These are phyloP conservation scores for Procavia capensis DNA, from an alignment of 2,113 vertebrate species.

Conservation along the genomic window DNA sequence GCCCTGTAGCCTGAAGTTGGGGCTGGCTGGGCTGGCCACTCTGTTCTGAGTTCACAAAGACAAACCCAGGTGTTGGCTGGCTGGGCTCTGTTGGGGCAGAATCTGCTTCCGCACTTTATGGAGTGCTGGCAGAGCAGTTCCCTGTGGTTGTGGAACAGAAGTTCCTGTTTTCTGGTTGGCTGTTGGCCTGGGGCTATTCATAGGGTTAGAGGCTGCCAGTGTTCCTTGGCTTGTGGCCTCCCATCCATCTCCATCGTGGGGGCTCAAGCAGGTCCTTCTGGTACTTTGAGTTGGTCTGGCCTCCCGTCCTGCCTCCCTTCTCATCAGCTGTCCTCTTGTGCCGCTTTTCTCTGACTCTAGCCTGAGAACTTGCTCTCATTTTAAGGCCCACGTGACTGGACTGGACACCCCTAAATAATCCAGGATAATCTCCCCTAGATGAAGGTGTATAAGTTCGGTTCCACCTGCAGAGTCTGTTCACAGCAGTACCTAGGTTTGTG, in stretches of 20 bases:
- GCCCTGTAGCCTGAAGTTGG: background rate
- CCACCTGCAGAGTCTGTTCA: background rate
- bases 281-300: background rate
- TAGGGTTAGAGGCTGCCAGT: background rate
- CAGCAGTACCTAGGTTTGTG: background rate
- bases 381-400: background rate
- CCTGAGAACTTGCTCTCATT: background rate
- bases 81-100: background rate
- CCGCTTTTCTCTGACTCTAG: background rate
- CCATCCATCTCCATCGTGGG: background rate
- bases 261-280: background rate
- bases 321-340: background rate
- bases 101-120: background rate
- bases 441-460: background rate
- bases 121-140: background rate
- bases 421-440: no score
- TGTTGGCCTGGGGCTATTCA: background rate
- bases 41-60: background rate
- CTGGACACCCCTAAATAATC: no score
- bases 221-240: background rate
- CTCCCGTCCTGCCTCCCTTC: background rate
- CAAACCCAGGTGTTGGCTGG: background rate
- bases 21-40: background rate
- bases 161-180: background rate
- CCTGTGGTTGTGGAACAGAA: background rate